Evolutionary conservation across 2,113 vertebrate species (phyloP).

Genomic region (Phalacrocorax aristotelis): DNA sequence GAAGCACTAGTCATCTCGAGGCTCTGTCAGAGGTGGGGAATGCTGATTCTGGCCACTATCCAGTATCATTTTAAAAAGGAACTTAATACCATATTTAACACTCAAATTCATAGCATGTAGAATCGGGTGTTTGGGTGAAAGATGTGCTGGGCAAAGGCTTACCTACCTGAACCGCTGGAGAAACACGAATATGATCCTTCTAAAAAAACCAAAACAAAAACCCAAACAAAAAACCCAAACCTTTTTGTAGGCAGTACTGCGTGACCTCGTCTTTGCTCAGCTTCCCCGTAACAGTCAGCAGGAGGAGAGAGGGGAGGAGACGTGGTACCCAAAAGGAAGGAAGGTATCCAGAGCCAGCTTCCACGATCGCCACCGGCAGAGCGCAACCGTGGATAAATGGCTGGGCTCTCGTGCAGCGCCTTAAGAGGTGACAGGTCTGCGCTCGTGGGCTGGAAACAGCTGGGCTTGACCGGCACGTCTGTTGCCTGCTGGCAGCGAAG

Average conservation of each 20-base stretch:
- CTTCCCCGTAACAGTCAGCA: neutral
- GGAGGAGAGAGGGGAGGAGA: neutral
- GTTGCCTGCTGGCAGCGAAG: neutral
- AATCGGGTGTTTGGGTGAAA: neutral
- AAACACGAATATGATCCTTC: neutral
- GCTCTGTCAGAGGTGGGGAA: neutral
- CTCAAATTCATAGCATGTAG: neutral
- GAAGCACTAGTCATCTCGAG: neutral
- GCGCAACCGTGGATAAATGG: fast-evolving
- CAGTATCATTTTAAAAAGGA: neutral
- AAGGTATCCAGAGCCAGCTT: neutral
- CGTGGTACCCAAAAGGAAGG: neutral
- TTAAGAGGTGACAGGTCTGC: neutral
- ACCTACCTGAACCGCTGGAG: neutral
- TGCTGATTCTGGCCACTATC: neutral
- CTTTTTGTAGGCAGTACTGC: neutral
- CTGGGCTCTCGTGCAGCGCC: fast-evolving
- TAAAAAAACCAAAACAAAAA: neutral
- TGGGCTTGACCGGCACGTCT: neutral
- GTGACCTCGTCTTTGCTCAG: neutral
- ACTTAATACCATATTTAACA: fast-evolving
- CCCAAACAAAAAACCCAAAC: too few relatives aligned
- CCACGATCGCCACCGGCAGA: fast-evolving
- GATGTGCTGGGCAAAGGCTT: neutral
- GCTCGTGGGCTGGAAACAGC: neutral